phyloP scores from a whole-genome alignment of 1,140 invertebrate species.

The Nephila pilipes region DNA sequence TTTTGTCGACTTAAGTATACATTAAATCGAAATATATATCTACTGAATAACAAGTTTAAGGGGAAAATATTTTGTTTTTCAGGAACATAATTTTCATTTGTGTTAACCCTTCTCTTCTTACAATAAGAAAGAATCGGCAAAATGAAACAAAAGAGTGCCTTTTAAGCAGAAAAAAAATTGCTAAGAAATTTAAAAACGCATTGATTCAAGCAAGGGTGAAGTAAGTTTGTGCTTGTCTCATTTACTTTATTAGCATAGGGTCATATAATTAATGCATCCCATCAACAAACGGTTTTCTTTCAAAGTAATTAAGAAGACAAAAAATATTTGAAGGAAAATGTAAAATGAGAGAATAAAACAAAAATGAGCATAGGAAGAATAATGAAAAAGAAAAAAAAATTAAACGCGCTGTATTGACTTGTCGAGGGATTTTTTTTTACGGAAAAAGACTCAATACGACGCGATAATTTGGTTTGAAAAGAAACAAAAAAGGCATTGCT shows the following conservation, averaged over 20 bases:
- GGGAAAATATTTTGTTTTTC: not conserved
- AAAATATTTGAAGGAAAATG: constrained; percentile 1
- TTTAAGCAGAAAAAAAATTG: not conserved
- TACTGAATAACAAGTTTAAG: too few species aligned
- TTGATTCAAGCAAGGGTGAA: not conserved
- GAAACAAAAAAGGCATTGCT: constrained; percentile 22
- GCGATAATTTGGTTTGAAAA: constrained; percentile 28
- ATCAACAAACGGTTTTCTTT: constrained; percentile 50
- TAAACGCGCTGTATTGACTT: constrained; percentile 39
- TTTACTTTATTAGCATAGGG: constrained; percentile 32
- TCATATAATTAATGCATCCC: constrained; percentile 51
- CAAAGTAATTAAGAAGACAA: constrained; percentile 22
- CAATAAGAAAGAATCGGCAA: not conserved
- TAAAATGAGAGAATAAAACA: constrained; percentile 33
- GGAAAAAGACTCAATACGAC: not conserved
- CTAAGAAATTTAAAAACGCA: not conserved
- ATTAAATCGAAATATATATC: too few species aligned
- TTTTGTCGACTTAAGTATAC: too few species aligned
- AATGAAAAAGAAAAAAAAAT: not conserved
- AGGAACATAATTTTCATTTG: not conserved
- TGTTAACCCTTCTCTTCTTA: not conserved
- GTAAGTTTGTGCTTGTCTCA: constrained; percentile 14
- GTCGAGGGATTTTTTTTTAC: constrained; percentile 3
- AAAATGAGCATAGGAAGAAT: not conserved
- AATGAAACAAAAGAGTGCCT: not conserved